Evolutionary conservation across 2,888 invertebrate species (phyloP).

Genomic region (Theretra japonica): DNA sequence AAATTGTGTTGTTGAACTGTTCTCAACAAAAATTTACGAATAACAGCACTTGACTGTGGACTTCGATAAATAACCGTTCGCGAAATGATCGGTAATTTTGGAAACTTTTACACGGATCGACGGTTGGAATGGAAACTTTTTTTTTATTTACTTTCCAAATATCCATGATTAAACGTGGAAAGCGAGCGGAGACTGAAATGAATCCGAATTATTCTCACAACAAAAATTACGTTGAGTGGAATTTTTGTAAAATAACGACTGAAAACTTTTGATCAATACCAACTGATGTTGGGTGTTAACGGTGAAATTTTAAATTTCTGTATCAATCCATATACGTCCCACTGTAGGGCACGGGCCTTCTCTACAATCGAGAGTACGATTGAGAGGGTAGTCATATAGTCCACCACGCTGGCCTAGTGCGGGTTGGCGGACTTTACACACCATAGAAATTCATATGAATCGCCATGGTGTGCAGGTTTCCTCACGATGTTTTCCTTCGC

Average conservation of each 20-base stretch:
- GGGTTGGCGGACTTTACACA: too few species aligned
- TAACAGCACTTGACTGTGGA: conserved; percentile 5
- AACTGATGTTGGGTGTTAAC: too few species aligned
- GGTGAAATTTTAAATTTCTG: too few species aligned
- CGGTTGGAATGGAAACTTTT: conserved; percentile 2
- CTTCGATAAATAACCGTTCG: conserved; percentile 10
- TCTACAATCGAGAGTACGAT: too few species aligned
- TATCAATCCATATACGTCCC: too few species aligned
- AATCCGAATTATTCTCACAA: background rate
- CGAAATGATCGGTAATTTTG: conserved; percentile 9
- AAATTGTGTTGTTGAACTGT: background rate
- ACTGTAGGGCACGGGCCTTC: too few species aligned
- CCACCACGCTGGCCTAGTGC: too few species aligned
- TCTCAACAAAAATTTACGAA: background rate
- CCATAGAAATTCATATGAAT: too few species aligned
- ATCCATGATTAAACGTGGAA: background rate
- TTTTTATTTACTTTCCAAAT: conserved; percentile 10
- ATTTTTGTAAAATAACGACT: conserved; percentile 49
- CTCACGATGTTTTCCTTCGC: too few species aligned
- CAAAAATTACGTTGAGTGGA: conserved; percentile 15
- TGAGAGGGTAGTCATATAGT: too few species aligned
- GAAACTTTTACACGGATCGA: conserved; percentile 14
- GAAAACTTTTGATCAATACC: background rate
- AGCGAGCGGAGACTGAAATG: background rate
- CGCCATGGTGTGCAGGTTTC: too few species aligned